Evolutionary conservation across 2,113 vertebrate species (phyloP).

Genomic region (Cinclus cinclus): DNA sequence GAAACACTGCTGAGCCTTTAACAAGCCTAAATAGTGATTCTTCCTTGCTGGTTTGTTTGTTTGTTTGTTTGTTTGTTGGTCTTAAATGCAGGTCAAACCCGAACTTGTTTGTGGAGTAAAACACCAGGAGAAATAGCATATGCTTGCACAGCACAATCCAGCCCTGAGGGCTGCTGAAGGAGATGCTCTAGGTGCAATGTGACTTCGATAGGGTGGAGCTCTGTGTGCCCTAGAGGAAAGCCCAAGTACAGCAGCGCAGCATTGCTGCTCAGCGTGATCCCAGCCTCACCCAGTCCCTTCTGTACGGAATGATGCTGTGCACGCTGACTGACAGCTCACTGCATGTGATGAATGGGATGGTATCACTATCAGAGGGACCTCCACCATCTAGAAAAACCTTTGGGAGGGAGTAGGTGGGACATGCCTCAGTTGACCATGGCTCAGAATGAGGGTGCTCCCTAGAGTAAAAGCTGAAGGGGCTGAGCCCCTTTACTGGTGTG

Average conservation of each 20-base stretch:
- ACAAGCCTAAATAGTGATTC: not conserved
- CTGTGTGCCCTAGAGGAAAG: not conserved
- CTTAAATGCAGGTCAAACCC: not conserved
- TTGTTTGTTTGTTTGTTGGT: not conserved
- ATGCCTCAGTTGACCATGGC: not conserved
- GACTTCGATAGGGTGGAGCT: not conserved
- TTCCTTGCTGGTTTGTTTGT: not conserved
- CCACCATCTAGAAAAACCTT: not conserved
- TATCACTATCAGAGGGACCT: not conserved
- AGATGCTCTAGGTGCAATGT: not conserved
- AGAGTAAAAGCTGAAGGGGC: not conserved
- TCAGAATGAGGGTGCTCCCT: not conserved
- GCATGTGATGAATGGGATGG: not conserved
- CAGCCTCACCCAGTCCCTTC: not conserved
- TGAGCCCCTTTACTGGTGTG: fast-evolving
- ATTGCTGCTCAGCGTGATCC: not conserved
- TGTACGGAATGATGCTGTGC: not conserved
- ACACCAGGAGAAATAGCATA: not conserved
- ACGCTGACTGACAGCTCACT: not conserved
- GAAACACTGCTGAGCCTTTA: not conserved
- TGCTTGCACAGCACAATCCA: not conserved
- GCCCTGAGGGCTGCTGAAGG: not conserved
- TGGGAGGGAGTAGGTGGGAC: not conserved
- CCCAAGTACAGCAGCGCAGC: not conserved
- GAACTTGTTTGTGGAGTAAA: not conserved